Base-by-base conservation (phyloP, 2,888 invertebrate genomes). In the Calliphora vomitoria region DNA sequence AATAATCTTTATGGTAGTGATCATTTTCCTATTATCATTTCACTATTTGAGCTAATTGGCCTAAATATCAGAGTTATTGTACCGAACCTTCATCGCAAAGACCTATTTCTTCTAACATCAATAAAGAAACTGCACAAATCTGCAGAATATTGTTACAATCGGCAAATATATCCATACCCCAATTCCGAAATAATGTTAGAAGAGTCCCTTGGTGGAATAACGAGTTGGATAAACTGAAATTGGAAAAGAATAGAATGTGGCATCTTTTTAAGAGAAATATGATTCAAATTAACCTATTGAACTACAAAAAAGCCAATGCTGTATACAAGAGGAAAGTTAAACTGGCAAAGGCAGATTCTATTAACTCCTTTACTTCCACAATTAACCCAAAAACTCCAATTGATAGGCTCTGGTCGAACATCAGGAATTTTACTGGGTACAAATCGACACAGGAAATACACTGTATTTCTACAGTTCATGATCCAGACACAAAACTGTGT, bases 251-350 rank as follows among this genome's bases (percentile, higher is more conserved):
- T 11, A 62, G 50, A 60, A 20, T 66, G 1, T 88, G 83, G 72
- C 69, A 66, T 13, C 13, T 35, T 25, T 47, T 88, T 15, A 85
- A 81, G 38, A 58, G 60, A 25, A 79, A 86, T 15, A 84, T 86
- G 53, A 79, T 71, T 5, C 41, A 35, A 35, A 53, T 47, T 47
- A 88, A 85, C 41, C 58, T 85, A 10, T 15, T 85, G 8, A 41
- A 72, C 8, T 88, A 74, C 13, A 88, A 78, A 81, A 80, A 13
- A 72, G 60, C 75, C 4, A 79, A 82, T 18, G 85, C 82, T 1
- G 3, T 31, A 4, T 78, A 71, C 15, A 87, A 87, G 25, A 64
- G 83, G 31, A 53, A 84, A 78, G 50, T 88, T n/a, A 86, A 88
- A 80, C 53, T 18, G 38, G 15, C 68, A 4, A 88, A 83, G 76